A percentile compares a stretch with the other conserved stretches of the same genome.
Conservation (phyloP, 2,113 vertebrate genomes). For the Pseudopipra pipra region DNA sequence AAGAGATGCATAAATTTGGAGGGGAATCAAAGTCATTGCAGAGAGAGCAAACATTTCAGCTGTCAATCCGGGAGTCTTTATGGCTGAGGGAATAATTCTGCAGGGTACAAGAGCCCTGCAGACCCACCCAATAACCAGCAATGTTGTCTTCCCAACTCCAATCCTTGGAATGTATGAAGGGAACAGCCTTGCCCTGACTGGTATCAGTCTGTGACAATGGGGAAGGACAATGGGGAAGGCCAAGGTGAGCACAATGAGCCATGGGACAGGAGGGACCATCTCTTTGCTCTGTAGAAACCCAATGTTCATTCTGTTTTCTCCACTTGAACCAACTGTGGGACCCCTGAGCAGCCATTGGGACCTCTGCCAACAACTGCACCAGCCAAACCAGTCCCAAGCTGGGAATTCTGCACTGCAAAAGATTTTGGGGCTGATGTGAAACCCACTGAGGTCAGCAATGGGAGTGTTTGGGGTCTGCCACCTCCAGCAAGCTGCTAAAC, state of each 20-base stretch:
- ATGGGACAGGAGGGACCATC: not conserved
- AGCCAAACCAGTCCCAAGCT: not conserved
- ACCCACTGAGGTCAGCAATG: not conserved
- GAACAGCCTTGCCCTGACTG: not conserved
- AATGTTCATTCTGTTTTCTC: not conserved
- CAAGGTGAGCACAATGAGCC: not conserved
- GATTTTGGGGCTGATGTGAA: not conserved
- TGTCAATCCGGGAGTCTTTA: not conserved
- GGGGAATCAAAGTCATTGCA: not conserved
- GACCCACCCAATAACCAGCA: not conserved
- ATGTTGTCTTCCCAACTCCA: not conserved
- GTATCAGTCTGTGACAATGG: not conserved
- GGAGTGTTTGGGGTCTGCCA: not conserved
- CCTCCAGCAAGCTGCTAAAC: not conserved
- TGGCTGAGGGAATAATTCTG: not conserved
- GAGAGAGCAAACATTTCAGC: slow-evolving; percentile 43
- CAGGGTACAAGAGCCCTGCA: not conserved
- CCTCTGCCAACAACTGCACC: not conserved
- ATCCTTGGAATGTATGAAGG: rapidly evolving
- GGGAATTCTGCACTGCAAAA: not conserved
- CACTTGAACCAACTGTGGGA: not conserved
- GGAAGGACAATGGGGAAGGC: not conserved
- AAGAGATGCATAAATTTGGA: slow-evolving; percentile 18
- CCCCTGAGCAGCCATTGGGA: not conserved
- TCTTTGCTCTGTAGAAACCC: not conserved